Conservation (phyloP, 2,888 invertebrate species). For the Cosmopolites sordidus region DNA sequence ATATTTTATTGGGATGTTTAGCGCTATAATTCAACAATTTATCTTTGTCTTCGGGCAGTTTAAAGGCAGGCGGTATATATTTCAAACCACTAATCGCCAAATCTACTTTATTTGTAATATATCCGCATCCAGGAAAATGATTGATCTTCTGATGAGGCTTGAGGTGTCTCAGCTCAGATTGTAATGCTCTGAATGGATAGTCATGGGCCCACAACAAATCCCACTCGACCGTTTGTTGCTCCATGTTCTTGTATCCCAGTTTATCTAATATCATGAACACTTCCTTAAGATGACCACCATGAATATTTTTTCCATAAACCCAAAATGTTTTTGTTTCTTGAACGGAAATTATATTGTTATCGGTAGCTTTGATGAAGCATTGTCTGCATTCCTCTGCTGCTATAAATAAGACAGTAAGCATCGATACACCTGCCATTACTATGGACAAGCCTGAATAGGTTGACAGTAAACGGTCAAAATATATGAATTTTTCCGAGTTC, state of each 20-base stretch:
- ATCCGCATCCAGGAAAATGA: conserved; percentile 92
- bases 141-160: conserved; percentile 78
- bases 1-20: conserved; percentile 64
- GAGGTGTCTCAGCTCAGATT: conserved; percentile 55
- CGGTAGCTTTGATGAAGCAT: conserved; percentile 32
- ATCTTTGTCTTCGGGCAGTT: conserved; percentile 71
- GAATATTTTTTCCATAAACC: conserved; percentile 57
- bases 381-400: conserved; percentile 36
- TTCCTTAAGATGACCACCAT: conserved; percentile 71
- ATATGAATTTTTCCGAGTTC: not conserved
- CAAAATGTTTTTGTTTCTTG: conserved; percentile 50
- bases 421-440: conserved; percentile 29
- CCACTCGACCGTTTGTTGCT: conserved; percentile 56
- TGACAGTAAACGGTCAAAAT: conserved; percentile 12
- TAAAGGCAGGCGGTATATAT: conserved; percentile 84
- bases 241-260: conserved; percentile 62
- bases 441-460: conserved; percentile 28
- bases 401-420: conserved; percentile 34
- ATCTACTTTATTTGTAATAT: conserved; percentile 87
- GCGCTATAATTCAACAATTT: conserved; percentile 65
- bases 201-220: conserved; percentile 91
- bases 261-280: conserved; percentile 73
- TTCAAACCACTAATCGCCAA: conserved; percentile 74
- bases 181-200: conserved; percentile 72
- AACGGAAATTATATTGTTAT: not conserved